Base-by-base conservation (phyloP, 2,113 vertebrate species). In the Equus quagga region DNA sequence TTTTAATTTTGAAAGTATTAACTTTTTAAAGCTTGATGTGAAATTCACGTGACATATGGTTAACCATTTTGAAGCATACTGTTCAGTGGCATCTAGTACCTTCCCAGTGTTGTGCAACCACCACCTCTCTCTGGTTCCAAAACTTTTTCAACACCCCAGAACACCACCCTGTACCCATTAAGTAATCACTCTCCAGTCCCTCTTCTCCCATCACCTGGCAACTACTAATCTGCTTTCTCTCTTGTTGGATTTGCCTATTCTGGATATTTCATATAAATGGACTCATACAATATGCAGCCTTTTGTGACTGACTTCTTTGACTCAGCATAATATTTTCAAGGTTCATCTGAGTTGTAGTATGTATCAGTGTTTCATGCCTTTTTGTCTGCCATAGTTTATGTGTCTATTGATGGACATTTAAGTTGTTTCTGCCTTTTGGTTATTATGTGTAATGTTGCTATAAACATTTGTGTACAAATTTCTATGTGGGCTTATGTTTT, bases 1-100 rank as follows among this genome's bases (percentile, higher is more conserved):
- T 72, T 67, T 93, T 60, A 46, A 41, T 49, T 96, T 95, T 92
- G 33, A 46, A 97, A 76, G 31, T 70, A 70, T n/a, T 81, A 56
- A 36, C 65, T 81, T 69, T 92, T 72, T 51, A 44, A 84, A 84
- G n/a, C 56, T 49, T 41, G 51, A 54, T 44, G 41, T 56, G 51
- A 56, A 51, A 54, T 69, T 51, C 19, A 51, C 5, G 5, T 56
- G 73, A 31, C 79, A 6, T 8, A 15, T 36, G 33, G n/a, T 41
- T 23, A 81, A 9, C 65, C 24, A n/a, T 49, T 81, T 79, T 86
- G 65, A 82, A 76, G 21, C 28, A 0, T n/a, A 6, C 12, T 13
- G 0, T 23, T 84, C 11, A 12, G 51, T 41, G 60, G 12, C 41
- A 18, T 49, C 51, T 58, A 0, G 41, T 23, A 19, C 17, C 3